Percentiles rank a stretch among this genome's conserved stretches.
Evolutionary conservation across 2,888 invertebrate species (phyloP).

Genomic region (Gortyna flavago): DNA sequence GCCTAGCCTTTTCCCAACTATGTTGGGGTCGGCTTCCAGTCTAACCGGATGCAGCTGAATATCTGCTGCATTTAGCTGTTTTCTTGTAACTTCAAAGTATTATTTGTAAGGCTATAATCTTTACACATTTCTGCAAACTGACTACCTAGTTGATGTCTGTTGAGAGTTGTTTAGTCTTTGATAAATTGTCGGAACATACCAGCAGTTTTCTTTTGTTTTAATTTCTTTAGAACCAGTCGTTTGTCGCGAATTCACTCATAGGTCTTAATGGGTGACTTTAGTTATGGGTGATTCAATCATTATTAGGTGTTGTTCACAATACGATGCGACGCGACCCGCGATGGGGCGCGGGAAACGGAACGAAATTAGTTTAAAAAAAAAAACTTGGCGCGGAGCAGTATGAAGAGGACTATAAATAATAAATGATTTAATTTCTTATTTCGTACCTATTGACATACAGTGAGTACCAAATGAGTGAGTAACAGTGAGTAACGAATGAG

Average conservation of each 20-base stretch:
- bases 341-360: not conserved
- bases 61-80: too few species aligned
- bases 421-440: not conserved
- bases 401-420: too few species aligned
- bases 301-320: not conserved
- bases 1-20: too few species aligned
- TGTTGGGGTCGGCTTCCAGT: too few species aligned
- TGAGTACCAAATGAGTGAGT: too few species aligned
- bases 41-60: too few species aligned
- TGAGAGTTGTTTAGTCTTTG: not conserved
- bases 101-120: not conserved
- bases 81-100: slow-evolving; percentile 25
- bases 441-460: too few species aligned
- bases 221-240: not conserved
- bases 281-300: not conserved
- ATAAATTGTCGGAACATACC: slow-evolving; percentile 1
- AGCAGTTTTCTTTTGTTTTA: not conserved
- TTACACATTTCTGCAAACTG: slow-evolving; percentile 1
- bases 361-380: not conserved
- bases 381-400: too few species aligned
- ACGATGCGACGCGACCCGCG: not conserved
- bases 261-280: not conserved
- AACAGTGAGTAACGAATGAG: too few species aligned
- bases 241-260: not conserved
- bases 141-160: not conserved